Evolutionary conservation across 1,140 invertebrate genomes (phyloP), one percentile per base, ranked within the genome.

Genomic region (Mylabris phalerata): DNA sequence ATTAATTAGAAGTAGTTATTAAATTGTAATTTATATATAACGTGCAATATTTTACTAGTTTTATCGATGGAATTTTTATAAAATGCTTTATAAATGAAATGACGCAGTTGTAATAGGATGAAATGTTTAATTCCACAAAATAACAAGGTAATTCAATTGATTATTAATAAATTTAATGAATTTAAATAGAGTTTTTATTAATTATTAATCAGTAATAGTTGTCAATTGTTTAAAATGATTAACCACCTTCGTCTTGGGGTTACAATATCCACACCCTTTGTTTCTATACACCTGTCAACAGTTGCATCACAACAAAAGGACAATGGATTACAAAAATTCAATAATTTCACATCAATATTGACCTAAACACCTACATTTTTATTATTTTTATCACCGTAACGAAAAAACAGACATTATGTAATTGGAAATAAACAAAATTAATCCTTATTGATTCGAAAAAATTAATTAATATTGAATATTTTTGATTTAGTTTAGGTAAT

Each of bases 231-330:
- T 32, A 5, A 32, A 32, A 32, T 55, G 26, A 42, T 32, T 47
- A 42, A 47, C 24, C 46, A 55, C 3, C 2, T 41, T 25, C 24
- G 13, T 19, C 26, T 9, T 44, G 19, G 32, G 32, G 32, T 32
- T 5, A 32, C 32, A 32, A 32, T 48, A 57, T 55, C 54, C 60
- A 65, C 64, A 65, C 64, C 61, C 64, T 65, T 61, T 65, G 59
- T 65, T 54, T 32, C 32, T 7, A 19, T 19, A 32, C n/a, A n/a
- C 38, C 11, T 27, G 11, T 9, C 38, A n/a, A 48, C 4, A 32
- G 11, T n/a, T 27, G 25, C 26, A 48, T 32, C 10, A 32, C 38
- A 10, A n/a, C 26, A 26, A 26, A 10, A 13, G 10, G 5, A 32
- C 38, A 26, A 48, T 32, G 47, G 47, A 48, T 32, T 47, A 5